Conservation (phyloP, 2,797 vertebrate genomes). For the Pseudochirops cupreus region DNA sequence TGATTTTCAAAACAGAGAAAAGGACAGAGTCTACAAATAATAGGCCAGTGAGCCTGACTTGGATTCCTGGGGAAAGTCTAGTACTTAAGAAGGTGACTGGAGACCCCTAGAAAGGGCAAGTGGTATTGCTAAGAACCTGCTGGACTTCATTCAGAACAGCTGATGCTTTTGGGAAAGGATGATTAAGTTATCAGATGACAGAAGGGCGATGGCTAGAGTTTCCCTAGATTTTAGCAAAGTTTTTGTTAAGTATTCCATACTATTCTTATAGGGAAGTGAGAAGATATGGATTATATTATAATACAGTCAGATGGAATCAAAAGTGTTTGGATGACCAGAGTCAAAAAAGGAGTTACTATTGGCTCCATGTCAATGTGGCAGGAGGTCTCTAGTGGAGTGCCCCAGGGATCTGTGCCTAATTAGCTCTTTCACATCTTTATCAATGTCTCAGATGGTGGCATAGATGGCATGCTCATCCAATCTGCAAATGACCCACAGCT, state of each 20-base stretch:
- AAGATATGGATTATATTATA: neutral
- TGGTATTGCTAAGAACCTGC: neutral
- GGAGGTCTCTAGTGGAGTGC: no score
- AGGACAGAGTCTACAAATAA: neutral
- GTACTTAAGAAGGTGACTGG: neutral
- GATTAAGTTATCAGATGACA: neutral
- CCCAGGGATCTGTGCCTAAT: no score
- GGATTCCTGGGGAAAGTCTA: neutral
- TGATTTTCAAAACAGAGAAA: neutral
- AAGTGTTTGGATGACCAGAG: neutral
- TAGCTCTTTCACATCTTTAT: neutral
- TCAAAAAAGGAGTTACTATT: neutral
- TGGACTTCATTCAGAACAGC: neutral
- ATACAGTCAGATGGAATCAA: neutral
- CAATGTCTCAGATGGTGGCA: neutral
- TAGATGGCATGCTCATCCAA: neutral
- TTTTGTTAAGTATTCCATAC: neutral
- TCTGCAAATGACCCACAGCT: neutral
- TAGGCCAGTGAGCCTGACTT: neutral
- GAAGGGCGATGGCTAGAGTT: neutral
- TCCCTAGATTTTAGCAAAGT: neutral
- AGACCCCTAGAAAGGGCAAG: neutral
- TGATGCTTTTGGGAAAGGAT: neutral
- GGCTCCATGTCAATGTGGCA: neutral
- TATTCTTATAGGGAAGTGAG: neutral